A percentile compares a stretch with the other conserved stretches of the same genome.
phyloP scores from a whole-genome alignment of 30 jellyfish, hydroid and myxozoan species.

The Nemopilema nomurai region DNA sequence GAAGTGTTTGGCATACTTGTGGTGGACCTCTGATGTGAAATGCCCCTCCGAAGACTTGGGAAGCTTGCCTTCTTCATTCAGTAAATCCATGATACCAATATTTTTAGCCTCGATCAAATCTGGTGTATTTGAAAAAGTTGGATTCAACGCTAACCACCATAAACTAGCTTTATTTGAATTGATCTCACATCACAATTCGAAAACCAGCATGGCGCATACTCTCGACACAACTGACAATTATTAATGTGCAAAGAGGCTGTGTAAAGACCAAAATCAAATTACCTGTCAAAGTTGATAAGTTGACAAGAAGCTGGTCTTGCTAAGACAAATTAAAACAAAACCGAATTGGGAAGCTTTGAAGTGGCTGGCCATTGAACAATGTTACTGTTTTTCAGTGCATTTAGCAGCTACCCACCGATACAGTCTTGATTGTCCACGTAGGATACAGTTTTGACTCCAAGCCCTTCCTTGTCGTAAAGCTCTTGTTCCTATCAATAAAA shows the following conservation, averaged over 20 bases:
- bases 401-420: slow-evolving; percentile 59
- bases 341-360: too few species aligned
- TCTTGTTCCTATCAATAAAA: slow-evolving; percentile 84
- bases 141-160: background rate
- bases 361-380: too few species aligned
- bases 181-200: too few species aligned
- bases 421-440: slow-evolving; percentile 95
- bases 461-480: slow-evolving; percentile 93
- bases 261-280: too few species aligned
- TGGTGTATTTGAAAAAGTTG: background rate
- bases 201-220: too few species aligned
- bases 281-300: too few species aligned
- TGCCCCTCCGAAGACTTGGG: slow-evolving; percentile 91
- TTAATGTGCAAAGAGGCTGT: too few species aligned
- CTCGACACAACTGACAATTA: too few species aligned
- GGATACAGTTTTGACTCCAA: slow-evolving; percentile 87
- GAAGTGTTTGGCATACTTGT: slow-evolving; percentile 85
- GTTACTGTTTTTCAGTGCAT: background rate
- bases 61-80: slow-evolving; percentile 91
- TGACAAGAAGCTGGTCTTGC: too few species aligned
- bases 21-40: slow-evolving; percentile 89
- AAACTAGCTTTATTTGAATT: too few species aligned
- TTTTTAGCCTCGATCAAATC: slow-evolving; percentile 81
- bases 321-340: too few species aligned
- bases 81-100: slow-evolving; percentile 79